Evolutionary conservation across 2,797 vertebrate species (phyloP), one percentile per base, ranked within the genome.

Genomic region (Syndactyla subalaris): DNA sequence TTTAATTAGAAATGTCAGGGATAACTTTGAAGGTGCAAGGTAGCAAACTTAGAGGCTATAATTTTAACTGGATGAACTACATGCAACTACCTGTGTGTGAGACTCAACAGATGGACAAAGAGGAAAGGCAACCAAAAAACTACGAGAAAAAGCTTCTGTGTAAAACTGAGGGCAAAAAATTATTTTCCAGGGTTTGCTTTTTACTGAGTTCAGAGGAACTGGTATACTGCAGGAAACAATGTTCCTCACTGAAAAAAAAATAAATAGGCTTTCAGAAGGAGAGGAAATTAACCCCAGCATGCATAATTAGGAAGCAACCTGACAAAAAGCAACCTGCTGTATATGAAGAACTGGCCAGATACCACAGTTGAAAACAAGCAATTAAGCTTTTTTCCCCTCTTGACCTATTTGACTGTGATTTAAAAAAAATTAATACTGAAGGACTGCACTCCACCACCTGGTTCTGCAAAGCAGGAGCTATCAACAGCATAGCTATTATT

Each of bases 401-500:
- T 63, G 62, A 61, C 54, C 36, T 85, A 55, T 72, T 70, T 74
- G 57, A 81, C 32, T 48, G 21, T 32, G 17, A 85, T 49, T 68
- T 48, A 39, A 68, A 89, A 89, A 82, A 63, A 76, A 14, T n/a
- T 49, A 43, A 41, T 29, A 49, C 26, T 5, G n/a, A 72, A 88
- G 68, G 38, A 82, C 41, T 55, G 78, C 29, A 32, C 45, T 87
- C 54, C 14, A 68, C 81, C 62, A 89, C 54, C 54, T 92, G 72
- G 71, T 61, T 87, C 79, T 78, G 79, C 79, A 92, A 85, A 82
- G 76, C 82, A 88, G 63, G 13, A 72, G 63, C 58, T 86, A 80
- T 80, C 32, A 68, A 88, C 46, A 90, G 83, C 88, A 78, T 4
- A 58, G 82, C 73, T 92, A 89, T 94, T 96, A 90, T 88, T 89